phyloP scores from a whole-genome alignment of 1,140 invertebrate species.

The Aphis gossypii region DNA sequence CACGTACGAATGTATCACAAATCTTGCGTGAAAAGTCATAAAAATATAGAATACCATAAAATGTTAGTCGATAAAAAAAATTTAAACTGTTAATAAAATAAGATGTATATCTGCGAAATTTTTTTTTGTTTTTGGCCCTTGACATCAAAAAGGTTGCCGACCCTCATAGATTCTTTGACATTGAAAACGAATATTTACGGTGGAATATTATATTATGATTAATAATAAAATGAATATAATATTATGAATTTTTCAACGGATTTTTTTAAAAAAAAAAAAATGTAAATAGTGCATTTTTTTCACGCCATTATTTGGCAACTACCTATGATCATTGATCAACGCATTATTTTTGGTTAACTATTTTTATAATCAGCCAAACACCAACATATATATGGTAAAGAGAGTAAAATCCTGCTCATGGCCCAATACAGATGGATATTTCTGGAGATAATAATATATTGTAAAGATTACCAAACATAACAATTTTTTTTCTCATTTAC shows the following conservation, averaged over 20 bases:
- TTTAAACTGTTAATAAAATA: too few species aligned
- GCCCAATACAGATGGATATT: neutral
- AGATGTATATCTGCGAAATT: too few species aligned
- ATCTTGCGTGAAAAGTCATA: too few species aligned
- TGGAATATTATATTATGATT: neutral
- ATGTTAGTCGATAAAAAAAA: too few species aligned
- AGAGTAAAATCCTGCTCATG: neutral
- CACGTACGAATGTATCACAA: too few species aligned
- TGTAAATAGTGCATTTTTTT: neutral
- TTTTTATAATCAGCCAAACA: neutral
- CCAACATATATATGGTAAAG: neutral
- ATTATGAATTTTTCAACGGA: neutral
- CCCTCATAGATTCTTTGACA: neutral
- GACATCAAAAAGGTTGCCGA: too few species aligned
- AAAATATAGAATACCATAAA: too few species aligned
- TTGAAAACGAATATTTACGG: neutral
- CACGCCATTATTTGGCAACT: neutral
- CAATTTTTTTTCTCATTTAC: too few species aligned
- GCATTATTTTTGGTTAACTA: neutral
- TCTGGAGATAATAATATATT: too few species aligned
- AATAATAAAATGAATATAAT: neutral
- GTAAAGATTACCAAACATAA: too few species aligned
- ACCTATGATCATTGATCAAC: neutral
- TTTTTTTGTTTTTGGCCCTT: too few species aligned
- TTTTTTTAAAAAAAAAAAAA: neutral